Base-by-base conservation (phyloP, 2,888 invertebrate genomes). In the Chaetoderma sp. region DNA sequence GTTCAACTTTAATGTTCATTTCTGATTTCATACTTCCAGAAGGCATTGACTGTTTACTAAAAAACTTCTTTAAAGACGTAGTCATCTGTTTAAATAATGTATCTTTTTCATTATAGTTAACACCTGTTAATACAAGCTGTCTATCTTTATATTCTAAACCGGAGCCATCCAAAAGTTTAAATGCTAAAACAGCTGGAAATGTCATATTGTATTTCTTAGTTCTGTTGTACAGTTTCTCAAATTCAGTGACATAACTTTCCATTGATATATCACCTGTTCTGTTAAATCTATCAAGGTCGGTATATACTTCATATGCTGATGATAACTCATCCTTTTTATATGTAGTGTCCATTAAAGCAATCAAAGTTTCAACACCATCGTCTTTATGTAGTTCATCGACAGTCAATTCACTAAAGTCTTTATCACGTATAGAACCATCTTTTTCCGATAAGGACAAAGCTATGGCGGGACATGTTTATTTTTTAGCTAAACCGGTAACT, bases 231-330 rank as follows among this genome's bases (percentile, higher is more conserved):
- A 50, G 50, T 25, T 50, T 50, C 18, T 68, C 64, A 58, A 68
- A 68, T n/a, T 67, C 64, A 23, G 67, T 60, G 18, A 60, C 55
- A 60, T 60, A 67, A 21, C 60, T 59, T 27, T 67, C 67, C 60
- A 67, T 67, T 28, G 57, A 45, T 13, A 36, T 21, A 8, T 36
- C 52, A 13, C 44, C 42, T 33, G 49, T 1, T 45, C 18, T 10
- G 27, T 39, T 60, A 39, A 63, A 68, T 32, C 62, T 45, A 49
- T 63, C 69, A 69, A 69, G 66, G 13, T 63, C 60, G 4, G 60
- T 56, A 44, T 69, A 66, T n/a, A 54, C 49, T 33, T 68, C 68
- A 65, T 65, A 68, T 21, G 62, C 68, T 33, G 64, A 56, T 44
- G 59, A 66, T 1, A 69, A 32, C 32, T 66, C 59, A 59, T 62